Evolutionary conservation across 2,113 vertebrate genomes (phyloP).

Genomic region (Aplodontia rufa): DNA sequence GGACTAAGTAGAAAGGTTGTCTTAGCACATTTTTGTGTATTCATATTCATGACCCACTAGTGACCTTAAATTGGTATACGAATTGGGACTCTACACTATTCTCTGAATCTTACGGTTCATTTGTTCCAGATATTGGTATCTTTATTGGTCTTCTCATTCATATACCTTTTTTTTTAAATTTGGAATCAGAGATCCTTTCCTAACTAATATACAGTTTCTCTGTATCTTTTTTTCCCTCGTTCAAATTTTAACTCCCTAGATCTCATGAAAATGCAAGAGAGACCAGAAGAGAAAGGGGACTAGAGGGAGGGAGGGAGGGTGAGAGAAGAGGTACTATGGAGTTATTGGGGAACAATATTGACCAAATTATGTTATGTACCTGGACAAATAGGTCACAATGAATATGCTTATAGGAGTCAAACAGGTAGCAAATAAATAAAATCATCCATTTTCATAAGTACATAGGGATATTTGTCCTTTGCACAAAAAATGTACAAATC

Average conservation of each 20-base stretch:
- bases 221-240: background rate
- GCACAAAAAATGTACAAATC: background rate
- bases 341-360: background rate
- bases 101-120: background rate
- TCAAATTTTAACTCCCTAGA: conserved; percentile 42
- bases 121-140: background rate
- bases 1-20: background rate
- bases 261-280: too few relatives aligned
- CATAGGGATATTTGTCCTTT: conserved; percentile 37
- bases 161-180: background rate
- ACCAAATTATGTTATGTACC: too few relatives aligned
- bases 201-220: background rate
- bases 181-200: background rate
- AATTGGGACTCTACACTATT: background rate
- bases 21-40: background rate
- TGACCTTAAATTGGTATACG: background rate
- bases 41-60: background rate
- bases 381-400: too few relatives aligned
- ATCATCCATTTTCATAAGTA: background rate
- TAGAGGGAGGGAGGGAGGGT: background rate
- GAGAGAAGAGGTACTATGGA: background rate
- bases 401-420: too few relatives aligned
- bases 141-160: background rate
- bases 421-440: background rate
- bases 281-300: too few relatives aligned